These are phyloP conservation scores for Lineus longissimus DNA, from an alignment of 1,140 invertebrate species.

Conservation along the genomic window DNA sequence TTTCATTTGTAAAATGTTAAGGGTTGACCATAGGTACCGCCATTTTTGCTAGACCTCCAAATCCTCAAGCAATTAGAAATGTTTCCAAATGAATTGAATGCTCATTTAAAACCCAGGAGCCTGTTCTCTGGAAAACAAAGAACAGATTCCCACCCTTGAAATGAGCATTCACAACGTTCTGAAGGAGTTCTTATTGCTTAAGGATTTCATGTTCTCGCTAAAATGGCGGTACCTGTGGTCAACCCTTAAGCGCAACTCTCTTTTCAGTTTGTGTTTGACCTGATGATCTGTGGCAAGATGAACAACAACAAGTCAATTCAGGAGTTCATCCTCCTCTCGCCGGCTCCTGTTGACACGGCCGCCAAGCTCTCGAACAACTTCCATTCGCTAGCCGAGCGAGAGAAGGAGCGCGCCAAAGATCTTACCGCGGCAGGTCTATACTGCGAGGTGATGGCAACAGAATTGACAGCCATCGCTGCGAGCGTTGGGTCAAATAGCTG, in stretches of 20 bases:
- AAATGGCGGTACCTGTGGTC: too few species aligned
- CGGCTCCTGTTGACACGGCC: constrained; percentile 95
- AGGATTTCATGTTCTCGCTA: too few species aligned
- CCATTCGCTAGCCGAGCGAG: constrained; percentile 74
- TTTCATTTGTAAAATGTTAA: too few species aligned
- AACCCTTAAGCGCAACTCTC: constrained; percentile 19
- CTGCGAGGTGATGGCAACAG: constrained; percentile 95
- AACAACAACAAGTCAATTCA: constrained; percentile 93
- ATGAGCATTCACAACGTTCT: too few species aligned
- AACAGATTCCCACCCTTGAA: too few species aligned
- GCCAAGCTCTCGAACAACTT: constrained; percentile 87
- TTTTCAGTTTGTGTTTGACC: constrained; percentile 89
- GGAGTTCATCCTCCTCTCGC: constrained; percentile 93
- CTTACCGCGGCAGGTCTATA: constrained; percentile 89
- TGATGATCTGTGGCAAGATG: constrained; percentile 97
- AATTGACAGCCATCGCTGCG: constrained; percentile 87
- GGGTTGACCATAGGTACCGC: too few species aligned
- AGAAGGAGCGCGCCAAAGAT: constrained; percentile 97
- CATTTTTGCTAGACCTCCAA: too few species aligned
- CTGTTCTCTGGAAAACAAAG: too few species aligned
- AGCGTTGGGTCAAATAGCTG: constrained; percentile 78
- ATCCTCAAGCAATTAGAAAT: too few species aligned
- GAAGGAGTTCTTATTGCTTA: too few species aligned
- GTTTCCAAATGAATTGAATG: too few species aligned
- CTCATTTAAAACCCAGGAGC: too few species aligned